A percentile compares a stretch with the other conserved stretches of the same genome.
Evolutionary conservation across 2,888 invertebrate genomes (phyloP).

Genomic region (Alsophila aescularia): DNA sequence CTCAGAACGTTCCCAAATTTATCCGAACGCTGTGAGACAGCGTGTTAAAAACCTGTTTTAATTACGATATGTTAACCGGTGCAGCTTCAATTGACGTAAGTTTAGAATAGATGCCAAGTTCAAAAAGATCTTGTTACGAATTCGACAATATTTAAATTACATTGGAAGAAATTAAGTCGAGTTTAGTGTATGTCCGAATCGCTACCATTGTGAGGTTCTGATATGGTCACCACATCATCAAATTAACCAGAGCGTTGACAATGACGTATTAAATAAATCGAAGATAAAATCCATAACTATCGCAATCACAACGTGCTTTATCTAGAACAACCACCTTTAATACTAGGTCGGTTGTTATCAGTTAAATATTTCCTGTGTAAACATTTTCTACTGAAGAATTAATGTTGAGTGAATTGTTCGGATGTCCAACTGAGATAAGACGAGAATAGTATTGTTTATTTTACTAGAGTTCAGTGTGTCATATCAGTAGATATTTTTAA

Average conservation of each 20-base stretch:
- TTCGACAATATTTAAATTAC: too few species aligned
- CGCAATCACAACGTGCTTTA: conserved; percentile 36
- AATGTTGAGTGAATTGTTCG: neutral
- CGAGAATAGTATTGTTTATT: conserved; percentile 3
- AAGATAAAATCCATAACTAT: conserved; percentile 21
- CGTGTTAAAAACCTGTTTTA: too few species aligned
- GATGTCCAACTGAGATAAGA: conserved; percentile 7
- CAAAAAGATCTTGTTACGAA: too few species aligned
- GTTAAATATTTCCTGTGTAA: conserved; percentile 22
- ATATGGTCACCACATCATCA: neutral
- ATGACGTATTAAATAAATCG: conserved; percentile 18
- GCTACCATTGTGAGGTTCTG: too few species aligned
- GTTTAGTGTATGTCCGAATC: too few species aligned
- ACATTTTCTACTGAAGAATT: conserved; percentile 3
- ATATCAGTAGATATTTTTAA: neutral
- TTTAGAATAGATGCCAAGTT: too few species aligned
- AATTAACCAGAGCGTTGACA: neutral
- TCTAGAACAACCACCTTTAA: conserved; percentile 53
- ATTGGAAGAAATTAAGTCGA: too few species aligned
- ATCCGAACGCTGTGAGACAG: too few species aligned
- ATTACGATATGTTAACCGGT: too few species aligned
- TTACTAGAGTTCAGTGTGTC: conserved; percentile 11
- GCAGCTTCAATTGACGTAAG: too few species aligned
- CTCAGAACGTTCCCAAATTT: too few species aligned
- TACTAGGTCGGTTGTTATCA: conserved; percentile 48